These are phyloP conservation scores for Drosophila maculinotata DNA, from an alignment of 2,888 invertebrate species.

Conservation along the genomic window DNA sequence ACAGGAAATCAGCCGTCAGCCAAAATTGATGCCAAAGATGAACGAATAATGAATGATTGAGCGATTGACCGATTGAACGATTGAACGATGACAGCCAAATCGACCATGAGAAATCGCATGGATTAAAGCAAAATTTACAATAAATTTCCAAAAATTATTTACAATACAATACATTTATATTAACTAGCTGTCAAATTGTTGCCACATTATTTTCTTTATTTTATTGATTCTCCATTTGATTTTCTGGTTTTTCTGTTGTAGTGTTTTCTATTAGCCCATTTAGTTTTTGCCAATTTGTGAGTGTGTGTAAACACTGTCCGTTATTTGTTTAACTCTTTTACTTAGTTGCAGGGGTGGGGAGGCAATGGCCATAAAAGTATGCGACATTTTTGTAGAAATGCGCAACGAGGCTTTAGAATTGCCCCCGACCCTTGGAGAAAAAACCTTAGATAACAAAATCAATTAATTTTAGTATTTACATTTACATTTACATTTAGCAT, in stretches of 20 bases:
- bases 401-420: conserved; percentile 46
- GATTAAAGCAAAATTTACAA: conserved; percentile 27
- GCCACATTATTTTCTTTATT: conserved; percentile 2
- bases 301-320: conserved; percentile 57
- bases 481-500: conserved; percentile 62
- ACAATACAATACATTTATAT: conserved; percentile 28
- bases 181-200: conserved; percentile 50
- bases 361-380: conserved; percentile 36
- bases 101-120: conserved; percentile 11
- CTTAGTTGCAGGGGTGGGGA: conserved; percentile 45
- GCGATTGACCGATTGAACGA: no score
- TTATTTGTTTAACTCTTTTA: conserved; percentile 33
- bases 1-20: conserved; percentile 17
- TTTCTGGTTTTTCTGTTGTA: conserved; percentile 34
- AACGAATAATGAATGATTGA: conserved; percentile 63
- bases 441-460: conserved; percentile 18
- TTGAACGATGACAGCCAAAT: conserved; percentile 34
- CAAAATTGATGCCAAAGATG: conserved; percentile 65
- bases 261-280: conserved; percentile 34
- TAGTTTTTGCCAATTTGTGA: conserved; percentile 41
- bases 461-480: conserved; percentile 49
- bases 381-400: conserved; percentile 60
- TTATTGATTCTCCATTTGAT: conserved; percentile 6
- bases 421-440: conserved; percentile 11
- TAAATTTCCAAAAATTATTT: conserved; percentile 22